Conservation (phyloP, 2,797 vertebrate genomes). For the Muscicapa comitata region DNA sequence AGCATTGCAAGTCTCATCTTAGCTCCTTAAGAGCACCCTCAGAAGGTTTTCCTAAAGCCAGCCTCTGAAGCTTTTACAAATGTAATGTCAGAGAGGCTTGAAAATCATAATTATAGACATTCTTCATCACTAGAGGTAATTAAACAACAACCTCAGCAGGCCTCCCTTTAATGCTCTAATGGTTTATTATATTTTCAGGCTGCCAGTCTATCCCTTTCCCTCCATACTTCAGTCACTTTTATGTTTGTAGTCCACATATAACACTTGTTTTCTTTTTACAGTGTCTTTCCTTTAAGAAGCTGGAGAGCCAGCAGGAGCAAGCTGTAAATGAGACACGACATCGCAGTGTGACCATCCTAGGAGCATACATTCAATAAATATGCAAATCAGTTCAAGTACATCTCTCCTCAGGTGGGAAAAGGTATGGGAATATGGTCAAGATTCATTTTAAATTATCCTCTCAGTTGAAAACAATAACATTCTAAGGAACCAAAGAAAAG, state of each 20-base stretch:
- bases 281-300: slow-evolving; percentile 38
- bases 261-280: slow-evolving; percentile 7
- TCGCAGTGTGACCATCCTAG: background rate
- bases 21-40: background rate
- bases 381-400: slow-evolving; percentile 41
- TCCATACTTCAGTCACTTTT: slow-evolving; percentile 43
- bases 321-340: slow-evolving; percentile 20
- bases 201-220: slow-evolving; percentile 11
- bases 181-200: slow-evolving; percentile 40
- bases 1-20: background rate
- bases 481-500: background rate
- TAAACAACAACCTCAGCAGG: slow-evolving; percentile 40
- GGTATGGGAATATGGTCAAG: background rate
- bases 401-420: slow-evolving; percentile 46
- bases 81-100: background rate
- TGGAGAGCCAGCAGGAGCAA: slow-evolving; percentile 23
- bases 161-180: slow-evolving; percentile 45
- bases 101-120: slow-evolving; percentile 48
- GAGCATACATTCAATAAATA: slow-evolving; percentile 50
- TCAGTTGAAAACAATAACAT: slow-evolving; percentile 2
- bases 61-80: background rate
- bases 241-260: slow-evolving; percentile 11
- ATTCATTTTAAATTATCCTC: slow-evolving; percentile 28
- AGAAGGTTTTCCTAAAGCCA: background rate
- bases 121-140: slow-evolving; percentile 39